Conservation (phyloP, 2,888 invertebrate species). For the Hetaerina titia region DNA sequence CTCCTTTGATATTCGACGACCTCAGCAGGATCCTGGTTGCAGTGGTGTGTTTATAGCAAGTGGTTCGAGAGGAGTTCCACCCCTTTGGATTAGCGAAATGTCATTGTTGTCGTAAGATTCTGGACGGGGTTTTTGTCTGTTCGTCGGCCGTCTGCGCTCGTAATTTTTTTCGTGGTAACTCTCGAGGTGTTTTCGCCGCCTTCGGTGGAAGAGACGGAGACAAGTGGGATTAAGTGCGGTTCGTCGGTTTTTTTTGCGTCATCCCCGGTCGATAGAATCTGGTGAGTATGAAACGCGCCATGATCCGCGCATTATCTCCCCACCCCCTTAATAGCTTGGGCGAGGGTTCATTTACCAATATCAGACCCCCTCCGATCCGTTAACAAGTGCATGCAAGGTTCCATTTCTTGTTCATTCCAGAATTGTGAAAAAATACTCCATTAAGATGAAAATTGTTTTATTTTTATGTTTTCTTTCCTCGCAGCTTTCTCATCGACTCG, state of each 20-base stretch:
- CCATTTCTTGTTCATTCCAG: background rate
- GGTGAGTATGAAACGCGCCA: conserved; percentile 25
- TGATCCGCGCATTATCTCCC: background rate
- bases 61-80: background rate
- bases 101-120: background rate
- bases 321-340: background rate
- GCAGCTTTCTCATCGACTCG: background rate
- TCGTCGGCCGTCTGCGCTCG: background rate
- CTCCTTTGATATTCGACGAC: background rate
- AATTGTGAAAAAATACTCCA: background rate
- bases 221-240: background rate
- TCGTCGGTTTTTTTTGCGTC: background rate
- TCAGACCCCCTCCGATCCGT: background rate
- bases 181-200: conserved; percentile 8
- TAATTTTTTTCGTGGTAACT: background rate
- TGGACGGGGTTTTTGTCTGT: background rate
- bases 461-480: background rate
- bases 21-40: background rate
- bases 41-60: conserved; percentile 7
- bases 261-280: background rate
- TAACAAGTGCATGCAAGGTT: background rate
- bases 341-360: background rate
- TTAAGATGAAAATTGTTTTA: background rate
- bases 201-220: background rate
- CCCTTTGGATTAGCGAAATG: background rate